Base-by-base conservation (phyloP, 2,888 invertebrate genomes). In the Philonicus albiceps region DNA sequence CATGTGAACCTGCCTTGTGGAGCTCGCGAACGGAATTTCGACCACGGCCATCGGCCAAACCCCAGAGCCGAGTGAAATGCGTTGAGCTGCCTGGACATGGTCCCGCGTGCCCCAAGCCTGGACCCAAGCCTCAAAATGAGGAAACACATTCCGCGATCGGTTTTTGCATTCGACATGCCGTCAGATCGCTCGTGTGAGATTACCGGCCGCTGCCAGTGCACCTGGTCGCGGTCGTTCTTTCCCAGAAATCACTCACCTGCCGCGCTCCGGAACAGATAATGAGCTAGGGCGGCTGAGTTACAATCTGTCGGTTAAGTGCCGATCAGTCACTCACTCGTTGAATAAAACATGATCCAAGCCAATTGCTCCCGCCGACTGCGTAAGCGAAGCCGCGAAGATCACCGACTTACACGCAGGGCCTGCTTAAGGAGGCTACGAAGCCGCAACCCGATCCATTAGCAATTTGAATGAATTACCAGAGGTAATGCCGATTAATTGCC, bases 211-310 rank as follows among this genome's bases (percentile, higher is more conserved):
- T 11, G 40, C 76, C 76, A 1, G 30, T 27, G 49, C 78, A 78
- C 78, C 78, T 78, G 78, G 78, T 49, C 49, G 49, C 43, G 3
- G 22, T 78, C 43, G 64, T 64, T 64, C 43, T 27, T 43, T 78
- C 49, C 27, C 43, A 78, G 78, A 78, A 78, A 78, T 78, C 78
- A 49, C 78, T 78, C 78, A 78, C 78, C 78, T 78, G 49, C 27
- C 49, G 49, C 78, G 43, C 49, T 30, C 78, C 49, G 49, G 49
- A 78, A 78, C 78, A 78, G 49, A 7, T 78, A 74, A 16, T 34
- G 43, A 78, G 78, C 27, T 49, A 8, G 34, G 11, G 8, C 64
- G 13, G 16, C 30, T 78, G 30, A 78, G 49, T 78, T 78, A 53
- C 27, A 49, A 78, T 43, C 78, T 78, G 78, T 78, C 49, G 49